Percentiles rank a stretch among this genome's conserved stretches.
These are phyloP conservation scores for Synchiropus splendidus DNA, from an alignment of 2,113 vertebrate species.

Conservation along the genomic window DNA sequence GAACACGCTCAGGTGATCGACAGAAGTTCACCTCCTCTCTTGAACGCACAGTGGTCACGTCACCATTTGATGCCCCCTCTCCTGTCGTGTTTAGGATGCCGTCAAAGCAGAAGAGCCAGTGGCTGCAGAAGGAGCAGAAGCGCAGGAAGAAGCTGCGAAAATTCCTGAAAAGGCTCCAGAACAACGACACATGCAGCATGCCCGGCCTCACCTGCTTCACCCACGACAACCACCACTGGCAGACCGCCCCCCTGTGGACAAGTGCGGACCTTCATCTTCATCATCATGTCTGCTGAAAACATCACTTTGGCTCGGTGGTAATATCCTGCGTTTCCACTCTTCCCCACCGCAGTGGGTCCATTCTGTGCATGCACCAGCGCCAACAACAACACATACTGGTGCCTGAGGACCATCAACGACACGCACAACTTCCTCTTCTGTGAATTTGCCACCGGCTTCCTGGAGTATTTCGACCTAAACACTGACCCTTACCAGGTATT, in stretches of 20 bases:
- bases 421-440: constrained; percentile 98
- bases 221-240: constrained; percentile 98
- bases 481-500: constrained; percentile 91
- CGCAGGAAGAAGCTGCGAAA: constrained; percentile 90
- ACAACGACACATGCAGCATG: constrained; percentile 96
- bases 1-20: constrained; percentile 75
- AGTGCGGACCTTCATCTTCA: constrained; percentile 59
- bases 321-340: constrained; percentile 4
- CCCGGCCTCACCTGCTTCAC: constrained; percentile 96
- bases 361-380: constrained; percentile 98
- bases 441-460: constrained; percentile 94
- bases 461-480: constrained; percentile 96
- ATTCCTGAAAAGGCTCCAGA: constrained; percentile 86
- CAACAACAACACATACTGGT: constrained; percentile 98
- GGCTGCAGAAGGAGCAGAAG: constrained; percentile 85
- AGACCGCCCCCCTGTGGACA: constrained; percentile 92
- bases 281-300: constrained; percentile 10
- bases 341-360: constrained; percentile 76
- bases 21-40: background rate
- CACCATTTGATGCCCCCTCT: no score
- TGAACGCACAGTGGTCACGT: background rate
- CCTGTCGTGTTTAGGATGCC: constrained; percentile 60
- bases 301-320: constrained; percentile 20
- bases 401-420: constrained; percentile 91
- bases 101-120: constrained; percentile 78